phyloP scores from a whole-genome alignment of 2,888 invertebrate species.

The Acronicta aceris region DNA sequence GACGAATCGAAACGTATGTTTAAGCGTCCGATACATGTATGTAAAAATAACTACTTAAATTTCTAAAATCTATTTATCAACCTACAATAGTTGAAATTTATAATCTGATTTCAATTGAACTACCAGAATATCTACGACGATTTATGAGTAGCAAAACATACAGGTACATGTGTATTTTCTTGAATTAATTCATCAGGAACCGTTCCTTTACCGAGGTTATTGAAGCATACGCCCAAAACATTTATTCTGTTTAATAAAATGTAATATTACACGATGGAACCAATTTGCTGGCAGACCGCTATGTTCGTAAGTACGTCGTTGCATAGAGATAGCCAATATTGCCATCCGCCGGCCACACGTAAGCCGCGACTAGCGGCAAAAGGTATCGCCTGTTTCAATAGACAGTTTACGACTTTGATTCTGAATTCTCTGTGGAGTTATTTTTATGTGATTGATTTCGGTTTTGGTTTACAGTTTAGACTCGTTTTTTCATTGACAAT shows the following conservation, averaged over 20 bases:
- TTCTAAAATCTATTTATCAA: no score
- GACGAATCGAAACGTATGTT: no score
- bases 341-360: slow-evolving; percentile 62
- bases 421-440: slow-evolving; percentile 64
- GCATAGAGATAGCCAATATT: slow-evolving; percentile 67
- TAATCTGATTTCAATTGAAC: no score
- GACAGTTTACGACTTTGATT: slow-evolving; percentile 65
- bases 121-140: no score
- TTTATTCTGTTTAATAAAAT: slow-evolving; percentile 32
- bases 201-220: not conserved
- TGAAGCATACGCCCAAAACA: slow-evolving; percentile 2
- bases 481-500: not conserved
- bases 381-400: slow-evolving; percentile 59
- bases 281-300: slow-evolving; percentile 48
- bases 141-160: no score
- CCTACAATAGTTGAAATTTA: no score
- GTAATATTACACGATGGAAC: slow-evolving; percentile 31
- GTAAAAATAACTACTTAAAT: no score
- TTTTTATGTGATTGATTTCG: slow-evolving; percentile 13
- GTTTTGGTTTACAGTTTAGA: not conserved
- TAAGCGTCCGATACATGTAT: no score
- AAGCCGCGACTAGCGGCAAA: slow-evolving; percentile 61
- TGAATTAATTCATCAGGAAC: no score
- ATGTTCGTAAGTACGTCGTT: slow-evolving; percentile 52
- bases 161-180: no score